Evolutionary conservation across 2,888 invertebrate genomes (phyloP).

Genomic region (Papilio gigon): DNA sequence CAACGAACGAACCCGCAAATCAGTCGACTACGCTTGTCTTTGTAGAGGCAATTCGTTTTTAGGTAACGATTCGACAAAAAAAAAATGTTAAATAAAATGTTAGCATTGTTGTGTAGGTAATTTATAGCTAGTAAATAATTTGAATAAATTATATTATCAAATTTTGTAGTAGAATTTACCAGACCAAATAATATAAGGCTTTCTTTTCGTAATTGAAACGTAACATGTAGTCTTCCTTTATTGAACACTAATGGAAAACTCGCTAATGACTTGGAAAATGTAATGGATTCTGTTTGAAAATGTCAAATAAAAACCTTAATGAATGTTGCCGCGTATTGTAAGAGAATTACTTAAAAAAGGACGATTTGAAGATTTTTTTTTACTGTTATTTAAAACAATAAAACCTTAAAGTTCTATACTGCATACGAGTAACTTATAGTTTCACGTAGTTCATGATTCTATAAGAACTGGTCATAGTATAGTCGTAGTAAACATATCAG

Average conservation of each 20-base stretch:
- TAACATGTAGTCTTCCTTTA: background rate
- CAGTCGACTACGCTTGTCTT: slow-evolving; percentile 20
- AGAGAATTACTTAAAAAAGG: background rate
- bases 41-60: slow-evolving; percentile 15
- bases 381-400: too few species aligned
- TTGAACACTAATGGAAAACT: background rate
- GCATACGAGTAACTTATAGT: too few species aligned
- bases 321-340: background rate
- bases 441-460: too few species aligned
- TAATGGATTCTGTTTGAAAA: slow-evolving; percentile 3
- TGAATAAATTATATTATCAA: too few species aligned
- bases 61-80: slow-evolving; percentile 2
- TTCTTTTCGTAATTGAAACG: background rate
- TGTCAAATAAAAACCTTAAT: background rate
- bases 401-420: too few species aligned
- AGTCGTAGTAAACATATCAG: too few species aligned
- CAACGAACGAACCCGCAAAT: slow-evolving; percentile 44
- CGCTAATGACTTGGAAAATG: background rate
- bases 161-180: too few species aligned
- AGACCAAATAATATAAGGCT: too few species aligned
- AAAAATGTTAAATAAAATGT: slow-evolving; percentile 2
- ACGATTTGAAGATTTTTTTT: background rate
- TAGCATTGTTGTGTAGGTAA: background rate
- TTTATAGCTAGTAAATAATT: background rate
- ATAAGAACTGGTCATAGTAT: too few species aligned